Conservation (phyloP, 1,140 invertebrate genomes). For the Ceratina calcarata region DNA sequence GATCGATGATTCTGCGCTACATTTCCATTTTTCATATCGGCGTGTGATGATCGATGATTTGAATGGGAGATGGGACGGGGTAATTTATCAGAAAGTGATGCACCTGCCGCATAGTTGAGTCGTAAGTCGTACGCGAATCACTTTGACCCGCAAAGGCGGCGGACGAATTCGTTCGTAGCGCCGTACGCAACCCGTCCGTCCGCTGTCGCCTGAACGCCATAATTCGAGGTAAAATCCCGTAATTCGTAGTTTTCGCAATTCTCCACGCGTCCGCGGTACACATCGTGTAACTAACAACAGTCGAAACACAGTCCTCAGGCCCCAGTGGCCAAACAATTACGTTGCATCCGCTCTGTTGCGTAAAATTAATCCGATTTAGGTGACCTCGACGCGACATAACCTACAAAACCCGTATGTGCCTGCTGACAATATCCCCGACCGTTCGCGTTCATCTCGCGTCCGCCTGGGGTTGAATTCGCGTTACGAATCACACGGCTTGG, state of each 20-base stretch:
- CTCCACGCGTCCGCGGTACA: constrained; percentile 70
- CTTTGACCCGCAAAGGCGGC: constrained; percentile 55
- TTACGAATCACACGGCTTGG: constrained; percentile 23
- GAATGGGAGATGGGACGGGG: constrained; percentile 22
- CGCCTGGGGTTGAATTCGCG: too few relatives aligned
- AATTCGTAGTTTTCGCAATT: constrained; percentile 65
- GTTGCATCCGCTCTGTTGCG: constrained; percentile 73
- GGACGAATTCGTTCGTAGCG: constrained; percentile 69
- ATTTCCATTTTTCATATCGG: constrained; percentile 29
- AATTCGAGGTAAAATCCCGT: constrained; percentile 71
- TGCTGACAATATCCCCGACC: background rate
- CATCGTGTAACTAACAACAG: constrained; percentile 58
- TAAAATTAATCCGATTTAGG: constrained; percentile 80
- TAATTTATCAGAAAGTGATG: constrained; percentile 60
- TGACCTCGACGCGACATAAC: constrained; percentile 76
- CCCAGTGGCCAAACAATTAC: constrained; percentile 62
- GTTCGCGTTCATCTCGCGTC: background rate
- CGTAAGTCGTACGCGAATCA: constrained; percentile 61
- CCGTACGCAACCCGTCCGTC: constrained; percentile 63
- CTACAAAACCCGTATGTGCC: constrained; percentile 29
- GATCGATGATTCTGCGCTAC: constrained; percentile 27
- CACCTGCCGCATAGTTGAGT: constrained; percentile 72
- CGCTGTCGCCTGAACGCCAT: constrained; percentile 63
- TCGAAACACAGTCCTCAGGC: constrained; percentile 41
- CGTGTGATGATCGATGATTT: constrained; percentile 36